Evolutionary conservation across 2,888 invertebrate genomes (phyloP), one percentile per base, ranked within the genome.

Genomic region (Myopa tessellatipennis): DNA sequence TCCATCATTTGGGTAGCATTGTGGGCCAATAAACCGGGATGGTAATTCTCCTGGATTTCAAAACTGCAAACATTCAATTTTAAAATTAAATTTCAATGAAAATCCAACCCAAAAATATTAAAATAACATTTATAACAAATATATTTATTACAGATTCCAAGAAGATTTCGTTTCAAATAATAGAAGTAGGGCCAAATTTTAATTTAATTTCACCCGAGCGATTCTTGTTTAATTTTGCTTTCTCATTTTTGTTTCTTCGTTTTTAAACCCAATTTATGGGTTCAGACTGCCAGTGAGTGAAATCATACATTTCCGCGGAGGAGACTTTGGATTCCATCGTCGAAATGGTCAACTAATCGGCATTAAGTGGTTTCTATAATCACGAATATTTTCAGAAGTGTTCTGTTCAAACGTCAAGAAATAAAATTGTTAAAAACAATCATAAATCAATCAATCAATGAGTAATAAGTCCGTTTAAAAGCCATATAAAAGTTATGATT

Each of bases 241-340:
- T 2, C 1, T 26, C 26, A 1, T 26, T 26, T 26, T 26, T 26
- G 26, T 26, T 26, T 26, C 26, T 26, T 26, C 26, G 1, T 26
- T 26, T 2, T 26, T 26, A 26, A 26, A 26, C 26, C 26, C 1
- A 26, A 26, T 26, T 26, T 26, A 26, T 40, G 95, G 95, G 0
- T 95, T 94, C 85, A 83, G 92, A 0, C 88, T 95, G 1, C 94
- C 95, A 0, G 90, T 92, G 0, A 84, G 85, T 0, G 91, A 93
- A 85, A 94, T 95, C 61, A 88, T 91, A 52, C 92, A 92, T n/a
- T n/a, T n/a, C 92, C 4, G 92, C 91, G n/a, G 90, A 91, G 82
- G 94, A 94, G 88, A 92, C 92, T 0, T 85, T 91, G 50, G 93
- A 93, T 74, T 84, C 85, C 0, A 1, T 92, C 0, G 79, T 89